phyloP scores from a whole-genome alignment of 2,113 vertebrate species.

The Cariama cristata region DNA sequence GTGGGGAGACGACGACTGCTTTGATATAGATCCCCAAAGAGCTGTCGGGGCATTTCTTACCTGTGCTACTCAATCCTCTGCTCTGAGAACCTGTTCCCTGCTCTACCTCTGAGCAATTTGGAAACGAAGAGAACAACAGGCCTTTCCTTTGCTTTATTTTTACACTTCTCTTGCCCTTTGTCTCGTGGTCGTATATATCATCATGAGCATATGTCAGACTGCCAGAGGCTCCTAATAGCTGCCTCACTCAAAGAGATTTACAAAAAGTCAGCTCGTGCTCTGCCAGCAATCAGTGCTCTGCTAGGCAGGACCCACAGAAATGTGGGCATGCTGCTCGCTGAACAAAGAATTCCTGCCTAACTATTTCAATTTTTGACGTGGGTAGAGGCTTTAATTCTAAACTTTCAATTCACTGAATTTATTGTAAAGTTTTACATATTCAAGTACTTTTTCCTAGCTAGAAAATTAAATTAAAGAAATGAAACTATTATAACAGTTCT shows the following conservation, averaged over 20 bases:
- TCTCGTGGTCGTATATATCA: not conserved
- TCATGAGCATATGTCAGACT: not conserved
- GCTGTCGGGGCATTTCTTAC: too few relatives aligned
- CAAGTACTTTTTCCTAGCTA: not conserved
- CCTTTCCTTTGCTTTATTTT: not conserved
- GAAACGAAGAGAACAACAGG: not conserved
- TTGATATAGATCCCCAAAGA: not conserved
- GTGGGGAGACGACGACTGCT: fast-evolving
- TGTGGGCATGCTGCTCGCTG: not conserved
- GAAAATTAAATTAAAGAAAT: slow-evolving; percentile 65
- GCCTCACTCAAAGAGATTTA: not conserved
- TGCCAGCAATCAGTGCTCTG: not conserved
- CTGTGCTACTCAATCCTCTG: fast-evolving
- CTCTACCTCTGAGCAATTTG: not conserved
- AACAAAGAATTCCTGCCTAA: not conserved
- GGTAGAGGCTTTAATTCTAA: not conserved
- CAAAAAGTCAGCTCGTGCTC: not conserved
- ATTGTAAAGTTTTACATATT: slow-evolving; percentile 4
- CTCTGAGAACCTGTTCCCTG: not conserved
- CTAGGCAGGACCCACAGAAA: not conserved
- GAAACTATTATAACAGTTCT: slow-evolving; percentile 12
- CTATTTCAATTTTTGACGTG: not conserved
- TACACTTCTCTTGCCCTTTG: not conserved
- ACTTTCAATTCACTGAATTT: not conserved
- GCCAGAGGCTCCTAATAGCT: not conserved